These are phyloP conservation scores for Heliconius ethilla DNA, from an alignment of 2,888 invertebrate species.

Conservation along the genomic window DNA sequence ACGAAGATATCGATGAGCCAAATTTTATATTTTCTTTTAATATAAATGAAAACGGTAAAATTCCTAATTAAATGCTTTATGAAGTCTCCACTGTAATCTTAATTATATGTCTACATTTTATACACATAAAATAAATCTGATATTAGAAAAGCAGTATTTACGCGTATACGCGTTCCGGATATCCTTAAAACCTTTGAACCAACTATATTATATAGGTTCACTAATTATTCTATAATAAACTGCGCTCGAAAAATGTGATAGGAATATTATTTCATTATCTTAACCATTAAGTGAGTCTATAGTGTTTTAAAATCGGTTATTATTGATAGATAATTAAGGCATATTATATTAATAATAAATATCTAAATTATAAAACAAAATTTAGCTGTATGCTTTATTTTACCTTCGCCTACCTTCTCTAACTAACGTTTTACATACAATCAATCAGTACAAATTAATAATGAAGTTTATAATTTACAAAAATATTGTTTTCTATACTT, in stretches of 20 bases:
- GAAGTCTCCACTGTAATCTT: slow-evolving; percentile 2
- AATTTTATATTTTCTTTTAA: not conserved
- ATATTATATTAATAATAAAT: not conserved
- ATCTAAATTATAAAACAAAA: slow-evolving; percentile 15
- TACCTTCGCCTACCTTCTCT: not conserved
- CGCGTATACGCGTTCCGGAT: not conserved
- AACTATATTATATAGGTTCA: not conserved
- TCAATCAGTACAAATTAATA: slow-evolving; percentile 20
- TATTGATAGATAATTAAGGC: not conserved
- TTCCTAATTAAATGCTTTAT: not conserved
- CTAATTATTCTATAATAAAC: slow-evolving; percentile 17
- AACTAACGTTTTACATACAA: not conserved
- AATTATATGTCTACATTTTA: slow-evolving; percentile 4
- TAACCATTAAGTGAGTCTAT: slow-evolving; percentile 2
- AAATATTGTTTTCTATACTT: slow-evolving; percentile 19
- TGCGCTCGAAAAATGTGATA: not conserved
- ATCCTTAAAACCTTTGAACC: not conserved
- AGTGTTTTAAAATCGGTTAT: slow-evolving; percentile 1
- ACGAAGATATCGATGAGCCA: not conserved
- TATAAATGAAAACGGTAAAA: not conserved
- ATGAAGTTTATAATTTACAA: slow-evolving; percentile 22
- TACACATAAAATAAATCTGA: not conserved
- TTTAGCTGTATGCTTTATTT: not conserved
- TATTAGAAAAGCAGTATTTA: not conserved
- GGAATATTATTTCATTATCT: not conserved